phyloP scores from a whole-genome alignment of 2,888 invertebrate species.

The Acronicta leporina region DNA sequence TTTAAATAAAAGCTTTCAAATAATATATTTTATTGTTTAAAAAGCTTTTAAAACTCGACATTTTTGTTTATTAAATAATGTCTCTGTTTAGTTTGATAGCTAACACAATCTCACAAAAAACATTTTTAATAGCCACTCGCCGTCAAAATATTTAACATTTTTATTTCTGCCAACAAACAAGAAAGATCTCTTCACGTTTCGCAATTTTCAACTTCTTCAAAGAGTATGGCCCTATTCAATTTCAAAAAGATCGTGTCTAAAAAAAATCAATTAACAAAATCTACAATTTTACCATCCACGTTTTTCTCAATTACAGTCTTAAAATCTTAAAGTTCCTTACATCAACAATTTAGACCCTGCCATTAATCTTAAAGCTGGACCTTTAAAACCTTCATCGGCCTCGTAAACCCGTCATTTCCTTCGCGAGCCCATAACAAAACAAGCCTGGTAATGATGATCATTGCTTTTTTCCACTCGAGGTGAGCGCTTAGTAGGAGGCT shows the following conservation, averaged over 20 bases:
- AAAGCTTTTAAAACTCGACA: no score
- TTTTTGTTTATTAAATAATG: no score
- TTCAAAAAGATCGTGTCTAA: not conserved
- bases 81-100: no score
- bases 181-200: no score
- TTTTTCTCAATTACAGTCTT: slow-evolving; percentile 8
- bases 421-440: slow-evolving; percentile 21
- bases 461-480: slow-evolving; percentile 11
- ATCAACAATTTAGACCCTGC: slow-evolving; percentile 22
- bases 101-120: no score
- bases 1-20: no score
- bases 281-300: not conserved
- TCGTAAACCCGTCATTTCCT: slow-evolving; percentile 15
- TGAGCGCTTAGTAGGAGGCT: slow-evolving; percentile 11
- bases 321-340: slow-evolving; percentile 9
- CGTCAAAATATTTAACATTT: no score
- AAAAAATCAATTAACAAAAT: not conserved
- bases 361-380: slow-evolving; percentile 39
- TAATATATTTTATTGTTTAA: no score
- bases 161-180: no score
- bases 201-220: no score
- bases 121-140: no score
- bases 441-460: slow-evolving; percentile 22
- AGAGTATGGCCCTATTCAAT: not conserved
- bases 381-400: slow-evolving; percentile 17